Conservation (phyloP, 2,797 vertebrate species). For the Sciurus vulgaris region DNA sequence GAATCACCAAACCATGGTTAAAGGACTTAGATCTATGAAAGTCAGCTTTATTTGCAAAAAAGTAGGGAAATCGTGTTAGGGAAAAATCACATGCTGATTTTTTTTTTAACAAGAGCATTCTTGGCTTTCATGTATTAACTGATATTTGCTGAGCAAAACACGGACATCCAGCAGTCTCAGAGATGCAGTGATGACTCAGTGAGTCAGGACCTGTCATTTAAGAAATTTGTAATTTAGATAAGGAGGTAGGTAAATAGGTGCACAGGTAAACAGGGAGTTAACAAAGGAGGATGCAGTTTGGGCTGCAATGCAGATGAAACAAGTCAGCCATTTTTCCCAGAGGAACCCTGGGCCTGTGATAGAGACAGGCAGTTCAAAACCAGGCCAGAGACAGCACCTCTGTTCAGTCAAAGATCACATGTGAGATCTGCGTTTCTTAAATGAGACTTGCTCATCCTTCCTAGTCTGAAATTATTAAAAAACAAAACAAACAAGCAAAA, state of each 20-base stretch:
- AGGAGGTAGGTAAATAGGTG: neutral
- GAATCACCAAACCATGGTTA: neutral
- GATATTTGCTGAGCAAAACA: constrained; percentile 34
- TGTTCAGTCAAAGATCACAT: neutral
- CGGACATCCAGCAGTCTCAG: neutral
- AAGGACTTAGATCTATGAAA: neutral
- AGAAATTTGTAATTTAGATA: neutral
- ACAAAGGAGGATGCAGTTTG: neutral
- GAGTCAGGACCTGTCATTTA: neutral
- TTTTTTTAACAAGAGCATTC: neutral
- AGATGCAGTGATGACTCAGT: neutral
- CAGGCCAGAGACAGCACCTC: neutral
- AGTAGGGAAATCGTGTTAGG: constrained; percentile 18
- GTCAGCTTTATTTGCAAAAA: constrained; percentile 32
- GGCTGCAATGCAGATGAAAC: fast-evolving
- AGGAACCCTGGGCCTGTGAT: fast-evolving
- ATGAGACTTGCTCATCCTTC: neutral
- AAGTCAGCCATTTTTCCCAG: neutral
- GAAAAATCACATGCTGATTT: constrained; percentile 43
- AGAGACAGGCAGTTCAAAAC: neutral
- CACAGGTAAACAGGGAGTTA: neutral
- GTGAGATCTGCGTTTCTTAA: neutral
- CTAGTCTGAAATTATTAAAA: neutral
- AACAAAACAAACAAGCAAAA: neutral
- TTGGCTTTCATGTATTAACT: constrained; percentile 58